A percentile compares a stretch with the other conserved stretches of the same genome.
These are phyloP conservation scores for Cyrtorhinus lividipennis DNA, from an alignment of 1,140 invertebrate genomes.

Conservation along the genomic window DNA sequence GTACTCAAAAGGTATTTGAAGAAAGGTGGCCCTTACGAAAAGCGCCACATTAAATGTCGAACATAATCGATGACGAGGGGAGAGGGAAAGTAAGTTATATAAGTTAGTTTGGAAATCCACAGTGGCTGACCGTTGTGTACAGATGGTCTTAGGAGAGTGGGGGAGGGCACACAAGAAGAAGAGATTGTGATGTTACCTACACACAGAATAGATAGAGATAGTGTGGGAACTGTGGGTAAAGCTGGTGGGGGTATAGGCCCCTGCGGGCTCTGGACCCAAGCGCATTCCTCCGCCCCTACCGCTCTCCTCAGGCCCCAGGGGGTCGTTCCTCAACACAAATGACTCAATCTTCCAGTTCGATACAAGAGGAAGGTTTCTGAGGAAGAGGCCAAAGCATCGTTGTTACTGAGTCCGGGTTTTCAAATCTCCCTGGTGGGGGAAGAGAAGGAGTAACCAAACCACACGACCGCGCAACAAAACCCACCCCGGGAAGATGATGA, in stretches of 20 bases:
- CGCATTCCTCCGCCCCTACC: neutral
- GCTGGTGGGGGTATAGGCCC: too few species aligned
- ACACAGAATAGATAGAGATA: neutral
- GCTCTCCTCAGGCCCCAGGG: too few species aligned
- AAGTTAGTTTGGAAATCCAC: too few species aligned
- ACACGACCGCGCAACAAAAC: neutral
- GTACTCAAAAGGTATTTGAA: too few species aligned
- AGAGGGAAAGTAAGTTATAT: too few species aligned
- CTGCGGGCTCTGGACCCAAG: too few species aligned
- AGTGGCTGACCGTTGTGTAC: neutral
- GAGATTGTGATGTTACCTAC: neutral
- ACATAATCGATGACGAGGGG: too few species aligned
- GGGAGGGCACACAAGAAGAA: neutral
- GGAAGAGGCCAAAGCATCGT: neutral
- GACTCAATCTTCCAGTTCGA: neutral
- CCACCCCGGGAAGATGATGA: neutral
- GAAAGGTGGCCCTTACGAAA: too few species aligned
- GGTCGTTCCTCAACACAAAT: neutral
- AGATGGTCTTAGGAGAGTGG: neutral
- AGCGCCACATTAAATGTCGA: too few species aligned
- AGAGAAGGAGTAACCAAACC: neutral
- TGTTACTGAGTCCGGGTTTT: neutral
- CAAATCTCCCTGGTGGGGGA: neutral
- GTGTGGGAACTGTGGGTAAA: neutral
- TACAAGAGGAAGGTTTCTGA: neutral